These are phyloP conservation scores for Spodoptera litura DNA, from an alignment of 1,140 invertebrate species.

Conservation along the genomic window DNA sequence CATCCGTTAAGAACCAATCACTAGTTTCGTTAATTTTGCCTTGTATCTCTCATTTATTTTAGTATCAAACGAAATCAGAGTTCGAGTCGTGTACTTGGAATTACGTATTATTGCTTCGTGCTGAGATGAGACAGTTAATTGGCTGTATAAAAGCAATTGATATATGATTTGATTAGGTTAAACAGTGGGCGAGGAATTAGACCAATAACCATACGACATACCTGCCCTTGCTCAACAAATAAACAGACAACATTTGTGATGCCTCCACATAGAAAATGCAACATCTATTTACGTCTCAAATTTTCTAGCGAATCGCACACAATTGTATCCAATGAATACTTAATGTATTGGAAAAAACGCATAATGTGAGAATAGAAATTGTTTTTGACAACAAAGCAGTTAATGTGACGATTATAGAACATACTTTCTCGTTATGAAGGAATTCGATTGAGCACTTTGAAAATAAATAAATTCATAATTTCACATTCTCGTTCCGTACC, in stretches of 20 bases:
- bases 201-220: too few species aligned
- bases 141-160: too few species aligned
- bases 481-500: conserved; percentile 45
- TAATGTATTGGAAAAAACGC: conserved; percentile 2
- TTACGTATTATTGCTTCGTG: neutral
- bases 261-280: too few species aligned
- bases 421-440: conserved; percentile 26
- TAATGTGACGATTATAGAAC: conserved; percentile 35
- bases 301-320: neutral
- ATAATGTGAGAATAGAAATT: conserved; percentile 24
- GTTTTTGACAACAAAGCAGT: conserved; percentile 19
- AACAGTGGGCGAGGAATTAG: too few species aligned
- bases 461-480: conserved; percentile 45
- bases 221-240: too few species aligned
- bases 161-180: too few species aligned
- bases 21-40: too few species aligned
- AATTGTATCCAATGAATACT: conserved; percentile 7
- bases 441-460: conserved; percentile 35
- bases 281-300: neutral
- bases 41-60: too few species aligned
- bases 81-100: neutral
- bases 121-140: neutral
- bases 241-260: too few species aligned
- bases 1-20: conserved; percentile 17
- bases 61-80: too few species aligned